Evolutionary conservation across 2,797 vertebrate genomes (phyloP).

Genomic region (Girardinus metallicus): DNA sequence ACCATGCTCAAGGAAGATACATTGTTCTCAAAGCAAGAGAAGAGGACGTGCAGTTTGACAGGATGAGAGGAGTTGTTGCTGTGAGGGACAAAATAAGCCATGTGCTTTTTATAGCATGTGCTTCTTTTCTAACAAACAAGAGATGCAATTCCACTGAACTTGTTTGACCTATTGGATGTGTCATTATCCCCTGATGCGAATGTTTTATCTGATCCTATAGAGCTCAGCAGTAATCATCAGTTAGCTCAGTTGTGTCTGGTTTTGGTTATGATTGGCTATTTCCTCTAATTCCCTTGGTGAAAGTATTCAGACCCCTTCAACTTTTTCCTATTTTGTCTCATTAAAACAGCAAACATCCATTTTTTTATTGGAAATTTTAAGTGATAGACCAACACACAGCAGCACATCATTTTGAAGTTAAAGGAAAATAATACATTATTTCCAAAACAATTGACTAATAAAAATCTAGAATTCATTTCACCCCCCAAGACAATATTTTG

Average conservation of each 20-base stretch:
- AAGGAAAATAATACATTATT: background rate
- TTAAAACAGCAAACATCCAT: background rate
- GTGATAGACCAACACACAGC: background rate
- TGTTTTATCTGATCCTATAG: slow-evolving; percentile 32
- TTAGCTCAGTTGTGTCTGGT: slow-evolving; percentile 29
- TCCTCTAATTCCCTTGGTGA: slow-evolving; percentile 32
- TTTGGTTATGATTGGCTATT: slow-evolving; percentile 47
- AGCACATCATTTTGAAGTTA: background rate
- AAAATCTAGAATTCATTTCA: background rate
- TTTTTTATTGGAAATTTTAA: background rate
- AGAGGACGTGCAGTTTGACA: slow-evolving; percentile 74
- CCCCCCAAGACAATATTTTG: background rate
- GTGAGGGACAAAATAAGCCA: slow-evolving; percentile 14
- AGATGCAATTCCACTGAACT: background rate
- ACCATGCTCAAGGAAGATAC: slow-evolving; percentile 62
- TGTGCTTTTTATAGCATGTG: background rate
- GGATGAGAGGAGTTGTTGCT: slow-evolving; percentile 53
- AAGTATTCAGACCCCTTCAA: slow-evolving; percentile 23
- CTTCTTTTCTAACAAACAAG: slow-evolving; percentile 8
- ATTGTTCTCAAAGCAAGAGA: slow-evolving; percentile 65
- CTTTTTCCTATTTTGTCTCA: background rate
- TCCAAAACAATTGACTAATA: background rate
- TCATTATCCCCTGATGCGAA: slow-evolving; percentile 29
- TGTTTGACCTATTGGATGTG: slow-evolving; percentile 14
- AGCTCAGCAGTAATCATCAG: slow-evolving; percentile 35